phyloP scores from a whole-genome alignment of 2,113 vertebrate genomes.

The Lutjanus erythropterus region DNA sequence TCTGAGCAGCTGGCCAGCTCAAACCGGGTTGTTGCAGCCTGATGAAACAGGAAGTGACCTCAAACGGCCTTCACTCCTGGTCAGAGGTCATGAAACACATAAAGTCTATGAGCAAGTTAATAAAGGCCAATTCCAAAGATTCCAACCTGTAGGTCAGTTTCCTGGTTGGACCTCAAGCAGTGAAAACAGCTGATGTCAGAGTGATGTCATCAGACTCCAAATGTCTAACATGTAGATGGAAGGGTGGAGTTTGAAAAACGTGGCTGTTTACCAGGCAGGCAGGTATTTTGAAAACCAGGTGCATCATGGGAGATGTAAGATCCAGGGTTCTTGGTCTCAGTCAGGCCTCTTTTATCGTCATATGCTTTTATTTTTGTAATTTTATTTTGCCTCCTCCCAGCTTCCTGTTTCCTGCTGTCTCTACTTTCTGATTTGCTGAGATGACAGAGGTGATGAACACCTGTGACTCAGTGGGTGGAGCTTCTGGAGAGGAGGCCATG shows the following conservation, averaged over 20 bases:
- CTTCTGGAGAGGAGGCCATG: background rate
- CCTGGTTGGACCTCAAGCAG: too few species aligned
- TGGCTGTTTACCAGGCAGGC: too few species aligned
- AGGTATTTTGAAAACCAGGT: too few species aligned
- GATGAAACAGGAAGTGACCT: background rate
- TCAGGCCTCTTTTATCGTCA: too few species aligned
- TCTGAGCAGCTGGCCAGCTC: background rate
- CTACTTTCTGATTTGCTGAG: conserved; percentile 12
- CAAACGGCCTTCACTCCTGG: background rate
- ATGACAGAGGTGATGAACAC: conserved; percentile 27
- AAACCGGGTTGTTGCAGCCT: background rate
- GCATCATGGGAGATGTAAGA: too few species aligned
- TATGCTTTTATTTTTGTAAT: background rate
- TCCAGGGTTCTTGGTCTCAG: too few species aligned
- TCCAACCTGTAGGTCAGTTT: too few species aligned
- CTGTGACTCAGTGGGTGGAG: conserved; percentile 24
- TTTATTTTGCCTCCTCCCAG: conserved; percentile 6
- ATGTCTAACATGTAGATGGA: too few species aligned
- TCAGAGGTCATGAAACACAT: background rate
- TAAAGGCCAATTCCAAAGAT: too few species aligned
- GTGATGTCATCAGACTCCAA: background rate
- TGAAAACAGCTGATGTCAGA: background rate
- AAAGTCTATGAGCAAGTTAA: too few species aligned
- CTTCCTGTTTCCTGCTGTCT: conserved; percentile 7
- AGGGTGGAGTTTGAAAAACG: too few species aligned